Evolutionary conservation across 2,113 vertebrate species (phyloP).

Genomic region (Capricornis sumatraensis): DNA sequence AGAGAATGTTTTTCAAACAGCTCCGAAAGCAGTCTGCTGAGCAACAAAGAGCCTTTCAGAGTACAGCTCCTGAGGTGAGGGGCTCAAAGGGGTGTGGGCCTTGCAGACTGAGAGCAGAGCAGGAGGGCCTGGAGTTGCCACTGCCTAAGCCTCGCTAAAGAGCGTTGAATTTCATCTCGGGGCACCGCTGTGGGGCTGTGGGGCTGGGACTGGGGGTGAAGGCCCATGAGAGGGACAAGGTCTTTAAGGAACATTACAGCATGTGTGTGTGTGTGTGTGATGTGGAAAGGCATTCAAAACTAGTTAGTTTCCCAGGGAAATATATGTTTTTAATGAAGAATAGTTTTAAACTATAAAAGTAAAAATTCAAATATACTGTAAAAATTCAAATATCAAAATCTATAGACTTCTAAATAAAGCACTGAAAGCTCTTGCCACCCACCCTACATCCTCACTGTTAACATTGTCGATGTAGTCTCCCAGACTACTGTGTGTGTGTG

Average conservation of each 20-base stretch:
- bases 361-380: background rate
- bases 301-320: conserved; percentile 35
- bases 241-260: background rate
- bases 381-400: background rate
- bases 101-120: background rate
- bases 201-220: background rate
- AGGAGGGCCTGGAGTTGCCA: background rate
- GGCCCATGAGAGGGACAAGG: background rate
- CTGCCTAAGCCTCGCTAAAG: background rate
- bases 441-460: background rate
- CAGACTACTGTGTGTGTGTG: background rate
- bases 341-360: conserved; percentile 24
- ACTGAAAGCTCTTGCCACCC: background rate
- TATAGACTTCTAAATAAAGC: background rate
- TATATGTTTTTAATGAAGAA: conserved; percentile 40
- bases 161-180: background rate
- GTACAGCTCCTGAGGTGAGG: background rate
- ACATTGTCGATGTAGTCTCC: background rate
- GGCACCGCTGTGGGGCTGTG: background rate
- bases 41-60: conserved; percentile 58
- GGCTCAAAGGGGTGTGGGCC: background rate
- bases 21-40: conserved; percentile 47
- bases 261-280: background rate
- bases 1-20: conserved; percentile 44
- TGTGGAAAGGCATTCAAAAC: background rate